phyloP scores from a whole-genome alignment of 2,113 vertebrate species.

The Manacus vitellinus region DNA sequence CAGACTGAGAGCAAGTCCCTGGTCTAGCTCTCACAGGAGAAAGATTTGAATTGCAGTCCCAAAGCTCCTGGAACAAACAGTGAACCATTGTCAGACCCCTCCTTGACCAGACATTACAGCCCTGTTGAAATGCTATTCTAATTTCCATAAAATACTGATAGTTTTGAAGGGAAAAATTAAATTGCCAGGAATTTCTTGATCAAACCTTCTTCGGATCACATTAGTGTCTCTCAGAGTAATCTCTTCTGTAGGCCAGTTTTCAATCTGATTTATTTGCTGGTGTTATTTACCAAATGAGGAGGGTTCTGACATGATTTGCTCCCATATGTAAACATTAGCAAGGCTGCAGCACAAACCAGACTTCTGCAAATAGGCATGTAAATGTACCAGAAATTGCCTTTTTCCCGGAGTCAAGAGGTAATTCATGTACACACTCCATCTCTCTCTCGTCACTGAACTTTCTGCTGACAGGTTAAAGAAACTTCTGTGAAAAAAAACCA shows the following conservation, averaged over 20 bases:
- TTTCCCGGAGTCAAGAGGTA: neutral
- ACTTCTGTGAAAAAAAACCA: neutral
- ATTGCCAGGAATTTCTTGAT: neutral
- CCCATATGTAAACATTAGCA: neutral
- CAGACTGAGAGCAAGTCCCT: neutral
- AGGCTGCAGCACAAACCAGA: neutral
- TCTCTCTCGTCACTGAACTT: neutral
- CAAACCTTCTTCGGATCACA: neutral
- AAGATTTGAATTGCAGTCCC: neutral
- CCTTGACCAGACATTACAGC: neutral
- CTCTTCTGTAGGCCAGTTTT: neutral
- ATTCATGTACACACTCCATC: neutral
- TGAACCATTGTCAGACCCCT: neutral
- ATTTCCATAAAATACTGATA: neutral
- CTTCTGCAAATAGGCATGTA: neutral
- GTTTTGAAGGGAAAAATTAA: neutral
- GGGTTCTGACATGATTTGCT: neutral
- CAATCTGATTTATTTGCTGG: neutral
- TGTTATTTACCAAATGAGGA: neutral
- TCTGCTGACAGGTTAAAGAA: neutral
- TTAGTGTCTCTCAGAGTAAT: neutral
- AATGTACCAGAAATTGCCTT: neutral
- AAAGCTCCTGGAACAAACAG: neutral
- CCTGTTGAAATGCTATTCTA: neutral
- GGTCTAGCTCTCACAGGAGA: neutral